phyloP scores from a whole-genome alignment of 2,888 invertebrate species.

The Pandemis corylana region DNA sequence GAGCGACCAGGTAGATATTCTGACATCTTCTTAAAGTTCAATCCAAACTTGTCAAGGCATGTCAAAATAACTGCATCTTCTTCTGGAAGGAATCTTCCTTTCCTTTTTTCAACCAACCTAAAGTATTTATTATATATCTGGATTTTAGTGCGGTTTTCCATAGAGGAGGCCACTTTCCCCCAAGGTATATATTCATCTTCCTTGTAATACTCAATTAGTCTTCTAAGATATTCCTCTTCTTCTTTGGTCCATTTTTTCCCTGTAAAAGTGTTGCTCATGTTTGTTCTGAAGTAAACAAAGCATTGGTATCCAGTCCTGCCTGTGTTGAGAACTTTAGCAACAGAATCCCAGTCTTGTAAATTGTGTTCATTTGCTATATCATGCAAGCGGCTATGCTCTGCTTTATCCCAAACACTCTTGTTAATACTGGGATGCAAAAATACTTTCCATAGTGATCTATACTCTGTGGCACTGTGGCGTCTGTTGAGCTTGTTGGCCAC shows the following conservation, averaged over 20 bases:
- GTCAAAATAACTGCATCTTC: constrained; percentile 88
- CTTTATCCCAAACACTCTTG: constrained; percentile 68
- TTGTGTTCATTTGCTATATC: constrained; percentile 63
- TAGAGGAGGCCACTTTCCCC: constrained; percentile 87
- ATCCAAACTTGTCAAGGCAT: constrained; percentile 86
- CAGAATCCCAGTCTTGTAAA: constrained; percentile 87
- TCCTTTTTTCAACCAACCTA: constrained; percentile 72
- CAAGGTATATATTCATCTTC: constrained; percentile 90
- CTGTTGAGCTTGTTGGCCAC: constrained; percentile 76
- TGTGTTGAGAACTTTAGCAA: constrained; percentile 84
- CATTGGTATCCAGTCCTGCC: constrained; percentile 88
- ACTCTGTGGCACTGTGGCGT: constrained; percentile 87
- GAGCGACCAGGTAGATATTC: constrained; percentile 87
- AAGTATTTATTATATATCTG: constrained; percentile 87
- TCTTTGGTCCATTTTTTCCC: constrained; percentile 86
- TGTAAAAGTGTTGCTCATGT: constrained; percentile 62
- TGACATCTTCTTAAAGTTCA: constrained; percentile 85
- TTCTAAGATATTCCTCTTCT: constrained; percentile 88
- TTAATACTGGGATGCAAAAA: constrained; percentile 89
- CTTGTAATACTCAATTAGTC: constrained; percentile 86
- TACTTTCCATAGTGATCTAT: constrained; percentile 89
- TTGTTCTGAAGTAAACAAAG: constrained; percentile 87
- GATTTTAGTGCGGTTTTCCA: constrained; percentile 86
- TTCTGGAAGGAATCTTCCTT: constrained; percentile 86
- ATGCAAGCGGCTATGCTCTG: constrained; percentile 62